Evolutionary conservation across 2,797 vertebrate species (phyloP).

Genomic region (Dendrocincla tyrannina): DNA sequence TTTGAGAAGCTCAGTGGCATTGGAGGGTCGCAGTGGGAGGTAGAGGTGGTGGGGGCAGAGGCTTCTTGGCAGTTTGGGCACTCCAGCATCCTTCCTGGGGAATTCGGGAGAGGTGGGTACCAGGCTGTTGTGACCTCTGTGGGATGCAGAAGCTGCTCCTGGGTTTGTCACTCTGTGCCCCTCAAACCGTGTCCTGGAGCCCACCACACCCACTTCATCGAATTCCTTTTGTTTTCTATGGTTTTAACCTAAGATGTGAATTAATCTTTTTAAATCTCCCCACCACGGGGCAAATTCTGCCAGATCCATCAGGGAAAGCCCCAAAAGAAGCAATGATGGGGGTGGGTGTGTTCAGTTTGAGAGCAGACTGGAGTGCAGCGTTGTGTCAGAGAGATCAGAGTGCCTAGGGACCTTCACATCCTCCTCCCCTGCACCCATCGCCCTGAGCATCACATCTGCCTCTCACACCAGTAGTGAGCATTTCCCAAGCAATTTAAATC

Average conservation of each 20-base stretch:
- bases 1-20: not conserved
- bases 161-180: not conserved
- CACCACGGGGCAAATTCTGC: not conserved
- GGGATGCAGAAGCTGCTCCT: not conserved
- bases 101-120: not conserved
- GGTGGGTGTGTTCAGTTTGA: not conserved
- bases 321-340: not conserved
- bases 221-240: not conserved
- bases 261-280: not conserved
- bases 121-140: not conserved
- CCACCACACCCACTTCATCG: not conserved
- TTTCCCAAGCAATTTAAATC: not conserved
- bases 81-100: not conserved
- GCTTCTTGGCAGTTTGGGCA: not conserved
- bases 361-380: rapidly evolving
- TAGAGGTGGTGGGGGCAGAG: not conserved
- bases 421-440: not conserved
- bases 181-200: not conserved
- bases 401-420: not conserved
- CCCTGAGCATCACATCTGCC: not conserved
- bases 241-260: not conserved
- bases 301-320: not conserved
- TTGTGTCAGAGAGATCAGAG: not conserved
- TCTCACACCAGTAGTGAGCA: not conserved
- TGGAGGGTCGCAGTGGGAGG: not conserved